Base-by-base conservation (phyloP, 2,888 invertebrate species). In the Cephalotes varians region DNA sequence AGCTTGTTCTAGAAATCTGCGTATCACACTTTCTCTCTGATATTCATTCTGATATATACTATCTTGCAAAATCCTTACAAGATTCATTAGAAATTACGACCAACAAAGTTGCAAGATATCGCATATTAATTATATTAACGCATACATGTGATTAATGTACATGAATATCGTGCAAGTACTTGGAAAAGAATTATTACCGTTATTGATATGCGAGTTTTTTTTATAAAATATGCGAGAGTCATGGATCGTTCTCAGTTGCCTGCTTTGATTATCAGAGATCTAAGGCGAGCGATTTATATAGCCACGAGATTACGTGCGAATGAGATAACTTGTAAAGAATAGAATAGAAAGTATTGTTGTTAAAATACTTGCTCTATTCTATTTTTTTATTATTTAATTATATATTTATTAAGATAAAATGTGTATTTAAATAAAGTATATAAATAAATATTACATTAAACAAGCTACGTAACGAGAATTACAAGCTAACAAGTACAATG, bases 121-220 rank as follows among this genome's bases (percentile, higher is more conserved):
- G 37, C n/a, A 49, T 62, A 25, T 21, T 74, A 62, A 74, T 74
- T 49, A 62, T 18, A 62, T 74, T 49, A 74, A 64, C 12, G 10
- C 18, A 31, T 31, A 62, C 60, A 47, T 21, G 18, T 37, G 37
- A 74, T 49, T 74, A 62, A 62, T 64, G 12, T 49, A 62, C 40
- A 21, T 34, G 34, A 49, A 47, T 58, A 44, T 73, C 58, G 18
- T 62, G 49, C 18, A 18, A 62, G 34, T 25, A 18, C 3, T 49
- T 49, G 34, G 7, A 47, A 25, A 18, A 2, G 15, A n/a, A 25
- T 74, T 49, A 37, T 74, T 49, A 64, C 47, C 49, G 25, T 74
- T 64, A 64, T 62, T 47, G 49, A 74, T 74, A 62, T 28, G 47
- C 18, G 25, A 62, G 12, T 62, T 37, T 49, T n/a, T 74, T 72